Evolutionary conservation across 2,113 vertebrate genomes (phyloP), one percentile per base, ranked within the genome.

Genomic region (Aepyceros melampus): DNA sequence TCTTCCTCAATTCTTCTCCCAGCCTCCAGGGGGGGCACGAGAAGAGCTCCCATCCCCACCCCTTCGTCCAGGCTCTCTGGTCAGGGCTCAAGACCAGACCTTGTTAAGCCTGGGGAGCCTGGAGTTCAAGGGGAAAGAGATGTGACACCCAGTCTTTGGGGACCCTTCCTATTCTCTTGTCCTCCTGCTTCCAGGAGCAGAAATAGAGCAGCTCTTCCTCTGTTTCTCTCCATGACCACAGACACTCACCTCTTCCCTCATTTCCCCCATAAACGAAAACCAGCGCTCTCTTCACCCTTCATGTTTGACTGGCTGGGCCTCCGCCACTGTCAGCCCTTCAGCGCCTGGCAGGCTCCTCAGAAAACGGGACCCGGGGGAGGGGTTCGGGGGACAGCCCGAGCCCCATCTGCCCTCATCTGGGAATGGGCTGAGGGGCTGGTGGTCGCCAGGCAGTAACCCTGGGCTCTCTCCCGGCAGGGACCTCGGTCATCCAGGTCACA

Each of bases 401-500:
- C n/a, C n/a, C 74, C 49, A 33, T 5, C 81, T n/a, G 3, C 89
- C 58, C n/a, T 87, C n/a, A 33, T 10, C 51, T 9, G 17, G 76
- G 74, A 94, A 60, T 0, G 29, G 53, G 53, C 23, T 10, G 7
- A 55, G 40, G 53, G 15, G 8, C 17, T 27, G 4, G 25, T 1
- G 10, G 56, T 64, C 84, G 81, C 81, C 16, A 84, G 93, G 36
- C 55, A 86, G 43, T 36, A 62, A 91, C 53, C 47, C 43, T 17
- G 56, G 74, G 51, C 29, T 74, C 88, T 98, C 60, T 89, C 94
- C 97, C 93, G 60, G 8, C 64, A 99, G 99, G 99, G 91, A 99
- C 99, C 15, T 98, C 97, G 0, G 99, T 99, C 49, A 98, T 99
- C 56, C 98, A 91, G 64, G 99, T 99, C 96, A 99, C 81, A 21